Base-by-base conservation (phyloP, 1,140 invertebrate species). In the Drosophila arawakana region DNA sequence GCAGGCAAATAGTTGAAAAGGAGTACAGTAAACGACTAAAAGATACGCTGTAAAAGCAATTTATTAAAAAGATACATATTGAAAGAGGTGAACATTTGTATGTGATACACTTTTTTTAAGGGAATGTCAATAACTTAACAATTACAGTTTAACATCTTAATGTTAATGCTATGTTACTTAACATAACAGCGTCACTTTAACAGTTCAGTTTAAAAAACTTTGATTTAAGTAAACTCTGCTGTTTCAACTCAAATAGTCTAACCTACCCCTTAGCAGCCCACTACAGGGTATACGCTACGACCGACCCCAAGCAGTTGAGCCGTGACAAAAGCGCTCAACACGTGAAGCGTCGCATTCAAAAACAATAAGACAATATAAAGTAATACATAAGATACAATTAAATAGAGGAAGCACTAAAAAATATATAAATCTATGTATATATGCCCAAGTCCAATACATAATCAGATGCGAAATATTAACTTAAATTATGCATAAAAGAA, bases 321-420 rank as follows among this genome's bases (percentile, higher is more conserved):
- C 39, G 59, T 57, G 44, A 67, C 76, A 55, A 63, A 39, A 62
- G 54, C 39, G 71, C 57, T 73, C 44, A 47, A 78, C 75, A 78
- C 59, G 72, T 78, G 65, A 77, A 74, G 76, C 66, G 76, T 62
- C 61, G 55, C 65, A 75, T 75, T 78, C 60, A 60, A 65, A 74
- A 74, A 65, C 65, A 69, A 69, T 77, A 61, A 55, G 21, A 67
- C 37, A 60, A 61, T 58, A 57, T 62, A 58, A 39, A 34, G 61
- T 67, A 67, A 68, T 68, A 62, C 58, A 41, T 61, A 49, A n/a
- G 39, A 15, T 46, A 37, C 71, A 52, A 62, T 55, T 62, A 70
- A 70, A 70, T 58, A 50, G 67, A 74, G 72, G 66, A 70, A 74
- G 50, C 67, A 11, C 71, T 73, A 60, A 57, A 55, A 49, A 37